Base-by-base conservation (phyloP, 2,113 vertebrate species). In the Willisornis vidua region DNA sequence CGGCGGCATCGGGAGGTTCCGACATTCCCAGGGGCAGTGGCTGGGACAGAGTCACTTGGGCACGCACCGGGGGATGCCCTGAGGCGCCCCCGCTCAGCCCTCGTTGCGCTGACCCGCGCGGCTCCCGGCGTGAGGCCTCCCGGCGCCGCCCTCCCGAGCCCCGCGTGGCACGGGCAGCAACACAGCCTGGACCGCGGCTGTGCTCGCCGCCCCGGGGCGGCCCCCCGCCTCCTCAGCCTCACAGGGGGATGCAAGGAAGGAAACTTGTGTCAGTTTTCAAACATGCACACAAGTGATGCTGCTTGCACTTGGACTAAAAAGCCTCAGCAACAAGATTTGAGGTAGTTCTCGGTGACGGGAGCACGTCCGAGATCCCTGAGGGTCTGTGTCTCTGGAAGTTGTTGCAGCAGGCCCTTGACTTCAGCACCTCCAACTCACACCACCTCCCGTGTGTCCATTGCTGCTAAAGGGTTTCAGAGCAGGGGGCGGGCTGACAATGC, bases 181-280 rank as follows among this genome's bases (percentile, higher is more conserved):
- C 15, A 0, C 4, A 3, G 3, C 26, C 41, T 0, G 9, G 6
- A 2, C 31, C n/a, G 35, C n/a, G 1, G 52, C 29, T 22, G 2
- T 18, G 8, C 25, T n/a, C 2, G 0, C 22, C 2, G 0, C 14
- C 6, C 5, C n/a, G 5, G 35, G 2, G 23, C 12, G 1, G 7
- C 35, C 18, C 24, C 20, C n/a, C 3, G 3, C 24, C 24, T 22
- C 62, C 55, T 23, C 45, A 13, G 43, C 39, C 17, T 59, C 70
- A 10, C 76, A 0, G 37, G 39, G 31, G 65, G 31, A 2, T 19
- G 29, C 54, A 52, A 29, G 24, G 19, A 52, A 24, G 14, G 41
- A 55, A 77, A 37, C 7, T 23, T 26, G 2, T 1, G 3, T 7
- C 28, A 1, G 0, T 52, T 82, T 49, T 18, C 45, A n/a, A 20